Percentiles rank a stretch among this genome's conserved stretches.
These are phyloP conservation scores for Tineola bisselliella DNA, from an alignment of 2,888 invertebrate species.

Conservation along the genomic window DNA sequence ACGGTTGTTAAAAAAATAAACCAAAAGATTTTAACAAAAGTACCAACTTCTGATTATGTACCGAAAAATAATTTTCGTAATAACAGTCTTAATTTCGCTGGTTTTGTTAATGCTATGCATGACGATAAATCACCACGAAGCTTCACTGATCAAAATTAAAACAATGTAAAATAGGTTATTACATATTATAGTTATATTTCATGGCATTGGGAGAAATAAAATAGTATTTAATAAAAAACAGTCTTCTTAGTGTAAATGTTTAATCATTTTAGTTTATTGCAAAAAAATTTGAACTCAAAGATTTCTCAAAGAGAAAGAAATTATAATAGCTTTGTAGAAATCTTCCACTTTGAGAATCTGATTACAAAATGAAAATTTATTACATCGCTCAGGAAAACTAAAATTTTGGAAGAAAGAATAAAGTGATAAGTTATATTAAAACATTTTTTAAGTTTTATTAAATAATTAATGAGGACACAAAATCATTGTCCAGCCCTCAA, in stretches of 20 bases:
- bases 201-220: too few species aligned
- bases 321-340: neutral
- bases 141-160: conserved; percentile 17
- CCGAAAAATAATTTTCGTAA: conserved; percentile 27
- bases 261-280: too few species aligned
- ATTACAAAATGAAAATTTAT: conserved; percentile 16
- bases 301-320: too few species aligned
- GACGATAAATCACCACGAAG: conserved; percentile 17
- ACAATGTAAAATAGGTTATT: conserved; percentile 1
- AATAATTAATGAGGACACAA: too few species aligned
- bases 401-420: too few species aligned
- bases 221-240: too few species aligned
- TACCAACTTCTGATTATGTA: conserved; percentile 34
- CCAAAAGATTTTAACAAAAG: conserved; percentile 30
- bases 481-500: too few species aligned
- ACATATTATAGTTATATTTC: too few species aligned
- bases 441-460: too few species aligned
- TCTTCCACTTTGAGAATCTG: conserved; percentile 16
- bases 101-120: conserved; percentile 33
- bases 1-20: neutral
- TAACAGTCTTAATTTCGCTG: conserved; percentile 24
- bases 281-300: too few species aligned
- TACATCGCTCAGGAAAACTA: too few species aligned
- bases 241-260: neutral
- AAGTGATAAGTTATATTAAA: too few species aligned